Evolutionary conservation across 2,888 invertebrate genomes (phyloP).

Genomic region (Diarsia brunnea): DNA sequence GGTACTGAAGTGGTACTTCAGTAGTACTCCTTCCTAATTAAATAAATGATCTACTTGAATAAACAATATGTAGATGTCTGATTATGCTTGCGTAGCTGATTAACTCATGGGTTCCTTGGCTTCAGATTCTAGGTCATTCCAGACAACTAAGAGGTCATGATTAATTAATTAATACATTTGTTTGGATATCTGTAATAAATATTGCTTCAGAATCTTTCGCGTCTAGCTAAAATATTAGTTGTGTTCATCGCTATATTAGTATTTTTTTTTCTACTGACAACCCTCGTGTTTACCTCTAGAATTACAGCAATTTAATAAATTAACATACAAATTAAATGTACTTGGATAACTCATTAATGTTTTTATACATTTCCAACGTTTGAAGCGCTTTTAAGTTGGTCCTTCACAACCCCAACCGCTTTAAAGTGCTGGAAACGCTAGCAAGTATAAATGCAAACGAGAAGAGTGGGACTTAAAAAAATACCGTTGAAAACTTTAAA

Average conservation of each 20-base stretch:
- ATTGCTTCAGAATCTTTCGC: conserved; percentile 16
- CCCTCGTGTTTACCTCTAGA: conserved; percentile 10
- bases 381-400: conserved; percentile 51
- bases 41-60: conserved; percentile 18
- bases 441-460: conserved; percentile 44
- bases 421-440: conserved; percentile 48
- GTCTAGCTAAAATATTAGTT: conserved; percentile 16
- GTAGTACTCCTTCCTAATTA: not conserved
- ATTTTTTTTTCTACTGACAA: not conserved
- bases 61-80: conserved; percentile 35
- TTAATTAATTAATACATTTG: conserved; percentile 31
- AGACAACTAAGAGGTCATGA: conserved; percentile 3
- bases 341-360: conserved; percentile 29
- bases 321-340: conserved; percentile 3
- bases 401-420: conserved; percentile 51
- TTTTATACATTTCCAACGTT: conserved; percentile 41
- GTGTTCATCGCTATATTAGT: not conserved
- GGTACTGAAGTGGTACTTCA: too few species aligned
- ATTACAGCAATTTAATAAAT: conserved; percentile 12
- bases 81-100: conserved; percentile 17
- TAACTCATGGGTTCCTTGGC: conserved; percentile 8
- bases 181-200: conserved; percentile 27
- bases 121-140: not conserved
- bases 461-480: conserved; percentile 36
- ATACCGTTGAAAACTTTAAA: conserved; percentile 41